Evolutionary conservation across 2,888 invertebrate species (phyloP), one percentile per base, ranked within the genome.

Genomic region (Rhogogaster chlorosoma): DNA sequence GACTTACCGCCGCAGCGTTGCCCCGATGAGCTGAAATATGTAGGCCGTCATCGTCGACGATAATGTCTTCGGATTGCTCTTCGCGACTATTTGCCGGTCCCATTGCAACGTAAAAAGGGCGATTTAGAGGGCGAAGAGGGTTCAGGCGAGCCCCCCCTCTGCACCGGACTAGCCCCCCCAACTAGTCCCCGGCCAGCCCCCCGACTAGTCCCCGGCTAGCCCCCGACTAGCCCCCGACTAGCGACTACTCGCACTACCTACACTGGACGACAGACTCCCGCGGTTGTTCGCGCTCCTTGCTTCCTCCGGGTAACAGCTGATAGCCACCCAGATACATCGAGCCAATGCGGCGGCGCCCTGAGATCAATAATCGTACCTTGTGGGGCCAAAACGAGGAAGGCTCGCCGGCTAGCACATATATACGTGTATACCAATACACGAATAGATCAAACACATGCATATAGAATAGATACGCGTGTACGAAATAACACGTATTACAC

Each of bases 351-450:
- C 93, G 92, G 93, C 93, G 93, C 92, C 92, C 92, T 92, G 92
- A 92, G 91, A 93, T 93, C 93, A 92, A 93, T 93, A 93, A 93
- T 92, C 91, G 92, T 92, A 91, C 91, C 91, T 90, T 92, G 92
- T 83, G 70, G 18, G 15, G 38, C 32, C 36, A 61, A 36, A 80
- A 80, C 61, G 61, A 45, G 38, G 78, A 57, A 80, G 36, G 61
- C 38, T 57, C 61, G 36, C 38, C 61, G 26, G 36, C 38, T 9
- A 49, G 70, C 70, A 70, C 15, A n/a, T n/a, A 29, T 3, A 18
- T 18, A 9, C 32, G 18, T 18, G 2, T 49, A 45, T 18, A 45
- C 15, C 12, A 45, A 6, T 49, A 45, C 29, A 45, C 15, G 45
- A 45, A 45, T 45, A 45, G 70, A 70, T 32, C 4, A 2, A 15